Base-by-base conservation (phyloP, 2,888 invertebrate species). In the Zaprionus lineosus region DNA sequence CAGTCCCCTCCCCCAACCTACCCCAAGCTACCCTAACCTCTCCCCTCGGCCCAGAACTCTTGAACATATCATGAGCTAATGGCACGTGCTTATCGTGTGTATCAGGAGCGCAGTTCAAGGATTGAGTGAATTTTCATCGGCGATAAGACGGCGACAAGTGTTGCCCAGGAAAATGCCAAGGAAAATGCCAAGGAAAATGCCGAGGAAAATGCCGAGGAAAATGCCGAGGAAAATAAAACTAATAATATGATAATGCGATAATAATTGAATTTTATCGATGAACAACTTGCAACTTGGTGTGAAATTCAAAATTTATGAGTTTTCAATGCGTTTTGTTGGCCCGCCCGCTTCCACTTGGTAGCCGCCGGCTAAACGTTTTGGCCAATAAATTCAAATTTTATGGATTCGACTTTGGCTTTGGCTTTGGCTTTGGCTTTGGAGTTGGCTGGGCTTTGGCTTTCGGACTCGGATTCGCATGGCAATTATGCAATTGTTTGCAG, bases 401-500 rank as follows among this genome's bases (percentile, higher is more conserved):
- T 71, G 29, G 62, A n/a, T n/a, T n/a, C n/a, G n/a, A n/a, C n/a
- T n/a, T n/a, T n/a, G n/a, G n/a, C n/a, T n/a, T n/a, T n/a, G n/a
- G n/a, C n/a, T n/a, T n/a, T n/a, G n/a, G n/a, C n/a, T n/a, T n/a
- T n/a, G n/a, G n/a, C n/a, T n/a, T n/a, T n/a, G n/a, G n/a, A n/a
- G n/a, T n/a, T n/a, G n/a, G n/a, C n/a, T n/a, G n/a, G n/a, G n/a
- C n/a, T n/a, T n/a, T n/a, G n/a, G n/a, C n/a, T n/a, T n/a, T n/a
- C n/a, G n/a, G n/a, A 44, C 31, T 31, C 21, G n/a, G n/a, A n/a
- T n/a, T 60, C 48, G 57, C 57, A 57, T 53, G 57, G 79, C 82
- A 83, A 85, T 83, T 83, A 83, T 85, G 86, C 82, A 83, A 83
- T 84, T 78, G 85, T 82, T 79, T 68, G 75, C 68, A 77, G 52